phyloP scores from a whole-genome alignment of 2,113 vertebrate genomes.

The Paramisgurnus dabryanus region DNA sequence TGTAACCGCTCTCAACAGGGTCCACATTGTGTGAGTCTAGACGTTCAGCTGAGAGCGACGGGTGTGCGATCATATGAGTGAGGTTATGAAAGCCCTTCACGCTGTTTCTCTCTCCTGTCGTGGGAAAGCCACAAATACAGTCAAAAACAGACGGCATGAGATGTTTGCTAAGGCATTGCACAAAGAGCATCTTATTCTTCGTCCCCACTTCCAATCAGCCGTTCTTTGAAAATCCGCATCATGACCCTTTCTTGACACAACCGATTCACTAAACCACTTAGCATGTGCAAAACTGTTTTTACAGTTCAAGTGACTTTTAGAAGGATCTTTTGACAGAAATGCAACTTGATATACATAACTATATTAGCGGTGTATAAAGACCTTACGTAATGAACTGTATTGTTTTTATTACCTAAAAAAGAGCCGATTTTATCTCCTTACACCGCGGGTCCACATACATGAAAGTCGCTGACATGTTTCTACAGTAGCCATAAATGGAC shows the following conservation, averaged over 20 bases:
- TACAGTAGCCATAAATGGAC: no score
- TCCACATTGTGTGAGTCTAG: slow-evolving; percentile 35
- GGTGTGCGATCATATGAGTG: slow-evolving; percentile 35
- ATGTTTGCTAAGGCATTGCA: slow-evolving; percentile 24
- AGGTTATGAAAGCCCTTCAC: slow-evolving; percentile 46
- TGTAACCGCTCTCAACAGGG: slow-evolving; percentile 3
- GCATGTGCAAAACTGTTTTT: background rate
- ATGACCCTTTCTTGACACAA: slow-evolving; percentile 21
- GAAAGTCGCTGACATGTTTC: no score
- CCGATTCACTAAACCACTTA: slow-evolving; percentile 4
- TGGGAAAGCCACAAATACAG: slow-evolving; percentile 42
- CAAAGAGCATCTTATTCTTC: slow-evolving; percentile 38
- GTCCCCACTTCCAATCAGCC: slow-evolving; percentile 9
- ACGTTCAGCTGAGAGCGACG: slow-evolving; percentile 19
- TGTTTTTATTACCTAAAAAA: no score
- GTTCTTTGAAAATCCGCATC: slow-evolving; percentile 21
- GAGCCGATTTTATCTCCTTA: no score
- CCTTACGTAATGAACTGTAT: no score
- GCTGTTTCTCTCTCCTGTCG: slow-evolving; percentile 32
- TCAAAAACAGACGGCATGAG: slow-evolving; percentile 23
- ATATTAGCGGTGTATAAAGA: no score
- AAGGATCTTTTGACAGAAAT: no score
- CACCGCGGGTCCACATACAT: no score
- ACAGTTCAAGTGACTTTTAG: background rate
- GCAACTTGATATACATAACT: no score